These are phyloP conservation scores for Aegithalos caudatus DNA, from an alignment of 2,113 vertebrate genomes.

Conservation along the genomic window DNA sequence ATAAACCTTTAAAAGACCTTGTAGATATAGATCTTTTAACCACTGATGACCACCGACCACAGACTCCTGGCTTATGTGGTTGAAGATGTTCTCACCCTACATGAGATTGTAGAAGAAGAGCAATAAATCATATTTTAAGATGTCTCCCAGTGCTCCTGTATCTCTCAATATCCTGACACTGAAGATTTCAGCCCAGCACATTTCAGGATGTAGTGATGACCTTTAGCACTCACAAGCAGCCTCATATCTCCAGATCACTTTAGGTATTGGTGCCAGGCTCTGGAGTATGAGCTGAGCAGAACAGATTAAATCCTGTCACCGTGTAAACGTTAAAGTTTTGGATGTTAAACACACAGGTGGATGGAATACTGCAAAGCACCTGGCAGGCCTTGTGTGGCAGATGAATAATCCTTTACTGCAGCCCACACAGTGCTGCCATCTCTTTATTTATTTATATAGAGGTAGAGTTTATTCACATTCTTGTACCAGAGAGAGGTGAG, in stretches of 20 bases:
- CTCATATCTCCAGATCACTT: not conserved
- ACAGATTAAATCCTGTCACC: not conserved
- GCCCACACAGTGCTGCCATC: not conserved
- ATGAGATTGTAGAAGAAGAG: not conserved
- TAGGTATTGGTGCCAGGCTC: not conserved
- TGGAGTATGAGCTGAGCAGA: not conserved
- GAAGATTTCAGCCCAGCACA: not conserved
- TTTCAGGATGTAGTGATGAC: not conserved
- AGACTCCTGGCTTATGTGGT: not conserved
- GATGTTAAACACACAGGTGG: not conserved
- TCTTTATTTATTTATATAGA: not conserved
- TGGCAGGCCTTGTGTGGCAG: not conserved
- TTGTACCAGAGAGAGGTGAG: not conserved
- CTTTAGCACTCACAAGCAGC: not conserved
- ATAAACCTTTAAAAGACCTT: not conserved
- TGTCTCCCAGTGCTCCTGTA: not conserved
- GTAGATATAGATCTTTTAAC: not conserved
- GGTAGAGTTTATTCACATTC: not conserved
- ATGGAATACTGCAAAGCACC: not conserved
- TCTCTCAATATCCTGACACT: not conserved
- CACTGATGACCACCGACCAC: not conserved
- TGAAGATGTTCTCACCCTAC: not conserved
- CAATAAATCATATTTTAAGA: not conserved
- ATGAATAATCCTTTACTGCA: not conserved
- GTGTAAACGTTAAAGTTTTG: not conserved